These are phyloP conservation scores for Tachina lurida DNA, from an alignment of 2,888 invertebrate genomes.

Conservation along the genomic window DNA sequence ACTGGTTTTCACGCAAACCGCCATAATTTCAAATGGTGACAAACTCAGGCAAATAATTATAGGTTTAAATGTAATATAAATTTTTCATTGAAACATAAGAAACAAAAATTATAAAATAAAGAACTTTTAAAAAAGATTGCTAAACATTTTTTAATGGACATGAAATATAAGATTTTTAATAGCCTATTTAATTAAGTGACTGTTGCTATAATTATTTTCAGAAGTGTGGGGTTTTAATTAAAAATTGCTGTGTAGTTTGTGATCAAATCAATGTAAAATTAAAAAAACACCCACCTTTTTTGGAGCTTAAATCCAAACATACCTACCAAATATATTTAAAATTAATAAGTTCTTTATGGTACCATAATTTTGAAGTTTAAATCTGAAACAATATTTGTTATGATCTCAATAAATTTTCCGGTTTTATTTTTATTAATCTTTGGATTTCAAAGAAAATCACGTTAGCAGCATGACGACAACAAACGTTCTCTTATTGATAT, in stretches of 20 bases:
- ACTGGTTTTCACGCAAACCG: conserved; percentile 13
- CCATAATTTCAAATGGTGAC: conserved; percentile 2
- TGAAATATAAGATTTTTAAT: too few species aligned
- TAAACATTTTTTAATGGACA: background rate
- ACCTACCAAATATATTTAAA: conserved; percentile 18
- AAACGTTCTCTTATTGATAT: background rate
- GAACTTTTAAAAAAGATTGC: background rate
- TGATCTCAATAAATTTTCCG: conserved; percentile 48
- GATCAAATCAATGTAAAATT: background rate
- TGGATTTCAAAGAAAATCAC: conserved; percentile 55
- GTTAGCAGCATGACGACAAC: conserved; percentile 24
- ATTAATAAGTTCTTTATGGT: conserved; percentile 21
- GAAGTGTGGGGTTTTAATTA: conserved; percentile 16
- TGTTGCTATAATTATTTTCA: conserved; percentile 4
- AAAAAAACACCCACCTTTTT: conserved; percentile 20
- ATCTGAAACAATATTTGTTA: conserved; percentile 24
- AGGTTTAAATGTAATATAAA: background rate
- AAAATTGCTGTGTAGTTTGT: conserved; percentile 12
- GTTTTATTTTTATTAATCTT: conserved; percentile 56
- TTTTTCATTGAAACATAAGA: too few species aligned
- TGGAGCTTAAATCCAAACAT: conserved; percentile 10
- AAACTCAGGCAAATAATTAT: background rate
- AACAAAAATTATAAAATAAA: background rate
- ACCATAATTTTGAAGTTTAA: conserved; percentile 9
- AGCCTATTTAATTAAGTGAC: background rate